Base-by-base conservation (phyloP, 2,888 invertebrate genomes). In the Helobdella robusta region DNA sequence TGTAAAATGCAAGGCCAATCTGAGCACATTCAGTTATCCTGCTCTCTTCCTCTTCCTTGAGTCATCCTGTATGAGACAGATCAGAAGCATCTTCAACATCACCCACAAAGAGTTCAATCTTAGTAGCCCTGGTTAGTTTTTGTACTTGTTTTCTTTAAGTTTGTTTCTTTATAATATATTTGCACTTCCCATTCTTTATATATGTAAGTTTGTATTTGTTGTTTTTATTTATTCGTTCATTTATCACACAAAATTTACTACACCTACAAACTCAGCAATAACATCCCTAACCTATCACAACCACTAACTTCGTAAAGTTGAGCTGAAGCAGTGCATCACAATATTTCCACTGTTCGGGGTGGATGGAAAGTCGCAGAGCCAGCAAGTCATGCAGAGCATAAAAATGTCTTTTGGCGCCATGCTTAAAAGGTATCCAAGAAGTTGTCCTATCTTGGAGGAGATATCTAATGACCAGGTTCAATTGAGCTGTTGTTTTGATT, bases 41-140 rank as follows among this genome's bases (percentile, higher is more conserved):
- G 68, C 67, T 4, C 56, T 72, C 59, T 68, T 71, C 61, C 66
- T 72, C 32, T 68, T 67, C 54, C 68, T 72, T n/a, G 72, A 72
- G 56, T 48, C 46, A 23, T 70, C 72, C 4, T 72, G 72, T 58
- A 68, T 72, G 66, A 66, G 68, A 32, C 72, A 72, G 64, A 71
- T 72, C 30, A 50, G 72, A 20, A 62, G 64, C 40, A 72, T 72
- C 59, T 72, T 72, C 52, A 58, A 56, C 4, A 64, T 72, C 36
- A 36, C 50, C 2, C 59, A 66, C 15, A 61, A 66, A 18, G 71
- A 72, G 44, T 72, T 72, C 64, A 50, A 28, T 11, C 66, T 65
- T 1, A 62, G 59, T n/a, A 66, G 64, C 50, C 50, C 63, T n/a
- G 40, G 71, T 71, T 40, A 65, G 69, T 66, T 20, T 48, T 23